These are phyloP conservation scores for Tachystola acroxantha DNA, from an alignment of 2,888 invertebrate species.

Conservation along the genomic window DNA sequence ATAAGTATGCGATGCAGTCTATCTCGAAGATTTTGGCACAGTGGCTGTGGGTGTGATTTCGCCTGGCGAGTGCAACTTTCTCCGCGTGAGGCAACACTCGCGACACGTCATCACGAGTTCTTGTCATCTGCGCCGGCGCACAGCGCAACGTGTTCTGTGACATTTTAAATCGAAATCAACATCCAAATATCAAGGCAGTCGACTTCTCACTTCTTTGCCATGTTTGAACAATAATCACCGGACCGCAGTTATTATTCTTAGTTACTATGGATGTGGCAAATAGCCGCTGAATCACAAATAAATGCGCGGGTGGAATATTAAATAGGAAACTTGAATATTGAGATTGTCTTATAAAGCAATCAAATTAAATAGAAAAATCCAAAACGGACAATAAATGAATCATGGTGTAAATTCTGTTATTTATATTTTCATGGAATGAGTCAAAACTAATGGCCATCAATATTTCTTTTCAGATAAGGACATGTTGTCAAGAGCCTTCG, in stretches of 20 bases:
- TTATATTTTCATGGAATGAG: background rate
- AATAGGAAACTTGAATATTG: slow-evolving; percentile 57
- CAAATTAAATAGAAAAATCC: slow-evolving; percentile 5
- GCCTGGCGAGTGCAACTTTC: slow-evolving; percentile 67
- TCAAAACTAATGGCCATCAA: slow-evolving; percentile 3
- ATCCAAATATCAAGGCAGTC: slow-evolving; percentile 66
- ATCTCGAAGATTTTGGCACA: slow-evolving; percentile 64
- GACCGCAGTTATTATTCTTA: slow-evolving; percentile 18
- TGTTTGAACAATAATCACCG: slow-evolving; percentile 37
- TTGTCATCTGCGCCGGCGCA: slow-evolving; percentile 3
- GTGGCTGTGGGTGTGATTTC: slow-evolving; percentile 69
- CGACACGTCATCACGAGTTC: slow-evolving; percentile 11
- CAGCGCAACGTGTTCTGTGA: slow-evolving; percentile 31
- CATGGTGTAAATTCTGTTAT: slow-evolving; percentile 1
- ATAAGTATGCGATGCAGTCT: slow-evolving; percentile 46
- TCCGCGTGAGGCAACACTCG: slow-evolving; percentile 56
- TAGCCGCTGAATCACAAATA: slow-evolving; percentile 49
- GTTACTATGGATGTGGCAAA: slow-evolving; percentile 38
- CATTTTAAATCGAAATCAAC: slow-evolving; percentile 48
- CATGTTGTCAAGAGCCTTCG: slow-evolving; percentile 3
- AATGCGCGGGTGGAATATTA: slow-evolving; percentile 46
- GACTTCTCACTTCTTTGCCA: slow-evolving; percentile 33
- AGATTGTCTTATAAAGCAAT: slow-evolving; percentile 9
- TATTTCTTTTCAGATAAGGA: slow-evolving; percentile 4
- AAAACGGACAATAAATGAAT: slow-evolving; percentile 4